Conservation (phyloP, 1,140 invertebrate genomes). For the Pseudomyrmex flavicornis region DNA sequence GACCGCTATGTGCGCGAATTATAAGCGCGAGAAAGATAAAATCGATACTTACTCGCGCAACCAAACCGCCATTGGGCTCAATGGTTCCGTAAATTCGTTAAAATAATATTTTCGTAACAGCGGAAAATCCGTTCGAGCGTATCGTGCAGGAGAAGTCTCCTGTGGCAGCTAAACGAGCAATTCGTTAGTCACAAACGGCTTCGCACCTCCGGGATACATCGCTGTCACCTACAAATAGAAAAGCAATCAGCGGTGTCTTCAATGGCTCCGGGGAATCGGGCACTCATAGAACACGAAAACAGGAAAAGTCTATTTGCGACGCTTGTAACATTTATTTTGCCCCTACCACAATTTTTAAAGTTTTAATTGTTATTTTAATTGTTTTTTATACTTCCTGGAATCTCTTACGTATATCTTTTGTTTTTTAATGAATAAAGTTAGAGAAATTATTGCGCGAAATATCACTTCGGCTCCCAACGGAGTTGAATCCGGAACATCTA, state of each 20-base stretch:
- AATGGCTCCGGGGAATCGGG: conserved; percentile 17
- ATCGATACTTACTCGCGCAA: conserved; percentile 52
- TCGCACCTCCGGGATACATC: conserved; percentile 33
- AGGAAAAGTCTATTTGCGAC: background rate
- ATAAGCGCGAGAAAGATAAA: conserved; percentile 47
- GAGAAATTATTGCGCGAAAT: too few species aligned
- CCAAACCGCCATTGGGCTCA: conserved; percentile 32
- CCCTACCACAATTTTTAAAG: too few species aligned
- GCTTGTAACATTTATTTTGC: too few species aligned
- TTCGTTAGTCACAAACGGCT: conserved; percentile 40
- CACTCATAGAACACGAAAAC: background rate
- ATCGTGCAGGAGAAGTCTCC: conserved; percentile 18
- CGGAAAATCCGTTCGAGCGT: conserved; percentile 47
- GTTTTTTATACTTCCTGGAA: too few species aligned
- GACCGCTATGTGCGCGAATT: background rate
- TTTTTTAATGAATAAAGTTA: too few species aligned
- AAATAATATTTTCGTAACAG: conserved; percentile 60
- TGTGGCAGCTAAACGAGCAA: conserved; percentile 43
- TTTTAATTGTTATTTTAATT: too few species aligned
- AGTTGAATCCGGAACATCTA: too few species aligned
- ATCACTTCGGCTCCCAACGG: too few species aligned
- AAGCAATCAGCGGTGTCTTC: conserved; percentile 50
- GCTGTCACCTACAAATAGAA: conserved; percentile 39
- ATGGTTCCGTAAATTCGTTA: conserved; percentile 53
- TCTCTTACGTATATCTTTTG: too few species aligned